Base-by-base conservation (phyloP, 2,113 vertebrate species). In the Pyrgilauda ruficollis region DNA sequence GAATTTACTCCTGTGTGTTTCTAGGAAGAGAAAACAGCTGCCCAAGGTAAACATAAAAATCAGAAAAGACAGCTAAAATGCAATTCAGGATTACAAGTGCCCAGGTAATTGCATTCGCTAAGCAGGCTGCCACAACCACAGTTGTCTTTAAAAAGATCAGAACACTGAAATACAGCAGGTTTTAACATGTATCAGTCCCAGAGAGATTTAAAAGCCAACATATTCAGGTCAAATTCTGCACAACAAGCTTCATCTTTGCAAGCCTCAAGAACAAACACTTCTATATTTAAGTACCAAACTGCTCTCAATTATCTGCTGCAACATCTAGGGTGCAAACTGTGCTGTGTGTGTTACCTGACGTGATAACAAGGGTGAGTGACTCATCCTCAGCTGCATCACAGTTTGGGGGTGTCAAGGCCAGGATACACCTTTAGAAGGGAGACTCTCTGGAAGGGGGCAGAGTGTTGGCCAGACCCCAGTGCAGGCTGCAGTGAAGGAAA, bases 221-320 rank as follows among this genome's bases (percentile, higher is more conserved):
- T 67, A 93, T 91, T 84, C 75, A 39, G 90, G 95, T 96, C 85
- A 67, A 86, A 92, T 84, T 55, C 76, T 35, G 67, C 79, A 82
- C 84, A 94, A 94, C 86, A 92, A 77, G 83, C 79, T 85, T 69
- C 52, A 70, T 82, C 73, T 84, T 74, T 0, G 4, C 73, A 52
- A 93, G 56, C 59, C 50, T 79, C 50, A 55, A 79, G 91, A 96
- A 96, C 85, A 95, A 78, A 91, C 92, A 92, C 64, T 94, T 95
- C 96, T 97, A 87, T 93, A 94, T 96, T 96, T 96, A 95, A 96
- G 87, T 44, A 58, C 59, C 50, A 63, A 95, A 67, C 87, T 74
- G 58, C 70, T 87, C 89, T 63, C 82, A 84, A 68, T 92, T 90
- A 86, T 81, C 80, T 75, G 53, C 89, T 3, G 69, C 83, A 72